These are phyloP conservation scores for Leptoclinus maculatus DNA, from an alignment of 2,797 vertebrate genomes.

Conservation along the genomic window DNA sequence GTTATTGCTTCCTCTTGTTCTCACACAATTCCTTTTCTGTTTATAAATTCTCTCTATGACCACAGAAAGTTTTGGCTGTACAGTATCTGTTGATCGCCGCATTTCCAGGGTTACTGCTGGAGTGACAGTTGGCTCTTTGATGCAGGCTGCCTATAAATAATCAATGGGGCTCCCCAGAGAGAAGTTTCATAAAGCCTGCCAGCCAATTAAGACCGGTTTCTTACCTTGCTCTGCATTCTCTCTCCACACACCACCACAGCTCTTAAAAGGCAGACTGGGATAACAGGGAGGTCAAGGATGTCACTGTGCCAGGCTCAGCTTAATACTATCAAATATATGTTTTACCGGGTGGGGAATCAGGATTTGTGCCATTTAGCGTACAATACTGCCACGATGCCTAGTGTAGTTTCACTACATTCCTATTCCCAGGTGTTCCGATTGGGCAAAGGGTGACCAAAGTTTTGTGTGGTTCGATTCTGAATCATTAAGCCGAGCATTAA, in stretches of 20 bases:
- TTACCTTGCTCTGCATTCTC: slow-evolving; percentile 58
- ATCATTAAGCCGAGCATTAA: not conserved
- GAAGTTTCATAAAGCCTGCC: slow-evolving; percentile 70
- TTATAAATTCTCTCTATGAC: slow-evolving; percentile 41
- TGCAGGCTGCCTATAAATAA: slow-evolving; percentile 80
- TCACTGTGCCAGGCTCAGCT: slow-evolving; percentile 38
- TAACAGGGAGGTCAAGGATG: slow-evolving; percentile 58
- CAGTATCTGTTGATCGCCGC: slow-evolving; percentile 58
- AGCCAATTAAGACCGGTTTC: slow-evolving; percentile 77
- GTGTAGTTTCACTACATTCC: not conserved
- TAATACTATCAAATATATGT: slow-evolving; percentile 41
- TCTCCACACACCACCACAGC: slow-evolving; percentile 46
- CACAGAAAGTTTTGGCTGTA: slow-evolving; percentile 44
- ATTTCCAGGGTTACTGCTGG: slow-evolving; percentile 58
- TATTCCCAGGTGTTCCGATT: not conserved
- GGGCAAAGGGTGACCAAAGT: not conserved
- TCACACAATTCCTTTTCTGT: slow-evolving; percentile 18
- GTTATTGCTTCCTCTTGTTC: slow-evolving; percentile 11
- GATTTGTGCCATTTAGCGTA: slow-evolving; percentile 23
- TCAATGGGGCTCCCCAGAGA: slow-evolving; percentile 72
- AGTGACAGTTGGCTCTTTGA: slow-evolving; percentile 76
- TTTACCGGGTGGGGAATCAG: not conserved
- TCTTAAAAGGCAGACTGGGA: slow-evolving; percentile 48
- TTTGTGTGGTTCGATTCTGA: not conserved
- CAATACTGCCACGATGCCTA: not conserved